Evolutionary conservation across 2,797 vertebrate species (phyloP), one percentile per base, ranked within the genome.

Genomic region (Enteromius radiatus): DNA sequence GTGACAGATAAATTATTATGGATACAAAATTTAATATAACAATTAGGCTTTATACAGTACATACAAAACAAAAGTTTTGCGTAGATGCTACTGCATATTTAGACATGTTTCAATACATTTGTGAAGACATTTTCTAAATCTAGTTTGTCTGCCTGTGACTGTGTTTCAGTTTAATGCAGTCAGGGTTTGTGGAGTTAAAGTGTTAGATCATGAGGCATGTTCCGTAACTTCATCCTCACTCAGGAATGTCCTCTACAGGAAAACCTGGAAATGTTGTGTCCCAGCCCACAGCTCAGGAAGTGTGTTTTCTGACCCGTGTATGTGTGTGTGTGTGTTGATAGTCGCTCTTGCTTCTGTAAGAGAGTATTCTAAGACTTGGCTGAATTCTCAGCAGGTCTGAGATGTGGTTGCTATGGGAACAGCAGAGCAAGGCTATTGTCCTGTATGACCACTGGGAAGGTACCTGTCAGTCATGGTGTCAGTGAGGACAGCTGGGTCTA

Each of bases 361-460:
- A 28, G 17, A 43, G 43, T 68, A 26, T 59, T 65, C 26, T n/a
- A 68, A 79, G 69, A 63, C 28, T 52, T 52, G 3, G 49, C 78
- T 65, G 12, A 80, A 86, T 84, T 87, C 76, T 63, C 75, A 26
- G 59, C 45, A 82, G 73, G 61, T 28, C 69, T 59, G 23, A 54
- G 49, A 86, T 84, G 80, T 78, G 65, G 87, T 88, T 86, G 77
- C 77, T 82, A 87, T 88, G 76, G 84, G 67, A 84, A 88, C 82
- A 54, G 38, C 45, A 59, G 47, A 23, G 76, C 49, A 9, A 75
- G 78, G 61, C 47, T n/a, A 84, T 78, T 79, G 70, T 75, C 77
- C 81, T 84, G 74, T 84, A 56, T 76, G 79, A 76, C 82, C 70
- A 52, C 69, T 81, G 47, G 79, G 59, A 82, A 76, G 69, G 49